Evolutionary conservation across 1,140 invertebrate genomes (phyloP).

Genomic region (Tachypleus tridentatus): DNA sequence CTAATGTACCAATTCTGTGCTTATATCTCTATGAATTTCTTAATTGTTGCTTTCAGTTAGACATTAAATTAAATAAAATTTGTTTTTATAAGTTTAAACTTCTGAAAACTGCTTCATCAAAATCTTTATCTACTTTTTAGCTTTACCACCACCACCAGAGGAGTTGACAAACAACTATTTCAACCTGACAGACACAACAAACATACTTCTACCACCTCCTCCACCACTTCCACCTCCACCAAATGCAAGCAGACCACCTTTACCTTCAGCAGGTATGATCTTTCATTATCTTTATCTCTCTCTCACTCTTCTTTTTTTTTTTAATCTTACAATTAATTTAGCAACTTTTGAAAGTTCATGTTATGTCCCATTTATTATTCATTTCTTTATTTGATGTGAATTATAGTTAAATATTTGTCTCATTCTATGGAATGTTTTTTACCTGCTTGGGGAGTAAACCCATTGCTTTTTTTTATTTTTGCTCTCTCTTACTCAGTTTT

Average conservation of each 20-base stretch:
- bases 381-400: not conserved
- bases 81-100: not conserved
- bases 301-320: not conserved
- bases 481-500: no score
- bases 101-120: not conserved
- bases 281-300: not conserved
- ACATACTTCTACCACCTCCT: constrained; percentile 21
- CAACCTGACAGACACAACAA: constrained; percentile 45
- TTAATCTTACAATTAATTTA: not conserved
- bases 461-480: no score
- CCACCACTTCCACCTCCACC: constrained; percentile 14
- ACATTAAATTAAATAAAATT: not conserved
- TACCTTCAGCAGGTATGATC: constrained; percentile 6
- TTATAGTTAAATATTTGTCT: constrained; percentile 1
- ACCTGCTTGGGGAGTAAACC: no score
- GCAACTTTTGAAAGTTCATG: not conserved
- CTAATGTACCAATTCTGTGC: not conserved
- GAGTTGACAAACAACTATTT: constrained; percentile 69
- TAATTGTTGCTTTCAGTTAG: not conserved
- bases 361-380: not conserved
- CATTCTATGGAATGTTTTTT: constrained; percentile 14
- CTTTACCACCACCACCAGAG: constrained; percentile 63
- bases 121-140: constrained; percentile 23
- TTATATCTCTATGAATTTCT: not conserved
- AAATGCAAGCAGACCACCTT: not conserved